Evolutionary conservation across 2,888 invertebrate genomes (phyloP).

Genomic region (Drosophila pseudotakahashii): DNA sequence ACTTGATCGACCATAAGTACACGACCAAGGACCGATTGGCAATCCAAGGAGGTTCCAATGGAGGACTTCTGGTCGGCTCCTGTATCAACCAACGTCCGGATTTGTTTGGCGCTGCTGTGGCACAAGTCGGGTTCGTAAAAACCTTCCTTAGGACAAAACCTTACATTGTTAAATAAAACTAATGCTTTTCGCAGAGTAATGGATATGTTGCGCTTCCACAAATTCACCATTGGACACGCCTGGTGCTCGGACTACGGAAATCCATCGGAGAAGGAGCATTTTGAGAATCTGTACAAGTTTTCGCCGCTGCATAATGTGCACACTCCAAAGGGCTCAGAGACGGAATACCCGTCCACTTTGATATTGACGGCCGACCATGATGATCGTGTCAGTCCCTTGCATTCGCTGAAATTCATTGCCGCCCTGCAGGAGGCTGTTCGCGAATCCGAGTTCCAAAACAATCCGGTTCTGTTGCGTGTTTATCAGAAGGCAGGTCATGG

Average conservation of each 20-base stretch:
- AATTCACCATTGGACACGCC: conserved; percentile 98
- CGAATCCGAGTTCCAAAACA: conserved; percentile 87
- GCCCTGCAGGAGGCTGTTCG: conserved; percentile 92
- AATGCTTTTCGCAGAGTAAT: conserved; percentile 88
- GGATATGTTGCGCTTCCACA: conserved; percentile 98
- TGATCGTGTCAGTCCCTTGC: conserved; percentile 98
- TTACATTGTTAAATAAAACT: neutral
- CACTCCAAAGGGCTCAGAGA: conserved; percentile 85
- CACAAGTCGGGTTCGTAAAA: conserved; percentile 94
- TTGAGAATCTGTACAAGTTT: conserved; percentile 92
- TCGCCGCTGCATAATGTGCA: conserved; percentile 97
- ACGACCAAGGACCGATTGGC: conserved; percentile 90
- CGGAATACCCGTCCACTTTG: conserved; percentile 95
- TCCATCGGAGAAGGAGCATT: conserved; percentile 94
- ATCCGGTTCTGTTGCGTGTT: conserved; percentile 94
- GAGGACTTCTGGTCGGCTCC: conserved; percentile 97
- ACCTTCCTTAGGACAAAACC: neutral
- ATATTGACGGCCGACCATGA: conserved; percentile 99
- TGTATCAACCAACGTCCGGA: conserved; percentile 98
- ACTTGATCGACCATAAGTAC: conserved; percentile 92
- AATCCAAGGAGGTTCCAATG: conserved; percentile 98
- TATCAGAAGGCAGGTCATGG: conserved; percentile 99
- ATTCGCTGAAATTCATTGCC: conserved; percentile 97
- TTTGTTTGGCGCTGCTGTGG: conserved; percentile 95
- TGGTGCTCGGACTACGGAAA: conserved; percentile 98